Evolutionary conservation across 2,113 vertebrate genomes (phyloP).

Genomic region (Hemibagrus wyckioides): DNA sequence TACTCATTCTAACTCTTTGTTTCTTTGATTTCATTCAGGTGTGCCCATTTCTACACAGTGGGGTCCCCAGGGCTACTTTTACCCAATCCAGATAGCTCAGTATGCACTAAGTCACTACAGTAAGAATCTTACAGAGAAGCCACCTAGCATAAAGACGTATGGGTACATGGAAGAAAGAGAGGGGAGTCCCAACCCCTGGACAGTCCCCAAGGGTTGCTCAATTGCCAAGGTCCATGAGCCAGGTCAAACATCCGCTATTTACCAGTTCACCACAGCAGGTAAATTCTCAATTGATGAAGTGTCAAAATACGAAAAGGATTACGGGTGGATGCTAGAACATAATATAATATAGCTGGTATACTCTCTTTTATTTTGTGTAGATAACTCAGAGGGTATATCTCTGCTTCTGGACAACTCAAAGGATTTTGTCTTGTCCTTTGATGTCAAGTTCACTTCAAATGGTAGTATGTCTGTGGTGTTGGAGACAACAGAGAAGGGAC

Average conservation of each 20-base stretch:
- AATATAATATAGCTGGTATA: not conserved
- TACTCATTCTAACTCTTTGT: slow-evolving; percentile 3
- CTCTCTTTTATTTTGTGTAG: slow-evolving; percentile 62
- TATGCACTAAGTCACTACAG: slow-evolving; percentile 89
- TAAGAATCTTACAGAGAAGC: slow-evolving; percentile 84
- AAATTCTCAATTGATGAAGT: not conserved
- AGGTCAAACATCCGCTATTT: slow-evolving; percentile 67
- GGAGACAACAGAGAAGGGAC: slow-evolving; percentile 82
- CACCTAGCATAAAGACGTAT: slow-evolving; percentile 78
- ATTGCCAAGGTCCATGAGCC: slow-evolving; percentile 74
- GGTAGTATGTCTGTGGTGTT: slow-evolving; percentile 83
- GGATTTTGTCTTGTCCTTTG: slow-evolving; percentile 85
- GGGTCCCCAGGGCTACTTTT: slow-evolving; percentile 90
- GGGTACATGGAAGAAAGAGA: slow-evolving; percentile 72
- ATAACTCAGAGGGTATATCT: slow-evolving; percentile 77
- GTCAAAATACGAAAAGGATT: not conserved
- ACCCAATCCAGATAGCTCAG: slow-evolving; percentile 88
- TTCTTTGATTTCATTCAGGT: slow-evolving; percentile 62
- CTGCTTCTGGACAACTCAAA: slow-evolving; percentile 79
- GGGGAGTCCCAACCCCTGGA: slow-evolving; percentile 66
- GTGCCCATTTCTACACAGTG: slow-evolving; percentile 86
- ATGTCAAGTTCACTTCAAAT: slow-evolving; percentile 80
- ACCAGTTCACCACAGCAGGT: slow-evolving; percentile 82
- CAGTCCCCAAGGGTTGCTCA: slow-evolving; percentile 77
- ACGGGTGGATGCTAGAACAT: not conserved